These are phyloP conservation scores for Lacanobia oleracea DNA, from an alignment of 2,888 invertebrate species.

Conservation along the genomic window DNA sequence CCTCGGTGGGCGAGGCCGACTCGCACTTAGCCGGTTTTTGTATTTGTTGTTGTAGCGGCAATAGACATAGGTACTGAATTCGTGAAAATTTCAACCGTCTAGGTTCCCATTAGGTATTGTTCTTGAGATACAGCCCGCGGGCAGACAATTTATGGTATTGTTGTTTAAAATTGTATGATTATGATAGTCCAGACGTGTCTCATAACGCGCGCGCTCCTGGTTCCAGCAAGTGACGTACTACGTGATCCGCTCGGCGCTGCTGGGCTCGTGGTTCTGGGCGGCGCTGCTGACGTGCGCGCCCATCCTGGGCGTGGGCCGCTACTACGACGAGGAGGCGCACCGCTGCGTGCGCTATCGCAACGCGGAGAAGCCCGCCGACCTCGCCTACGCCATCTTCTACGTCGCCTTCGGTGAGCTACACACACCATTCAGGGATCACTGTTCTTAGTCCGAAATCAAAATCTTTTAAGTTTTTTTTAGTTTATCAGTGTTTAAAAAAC, in stretches of 20 bases:
- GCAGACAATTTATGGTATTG: too few species aligned
- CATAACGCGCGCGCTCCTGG: slow-evolving; percentile 36
- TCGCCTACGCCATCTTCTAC: slow-evolving; percentile 94
- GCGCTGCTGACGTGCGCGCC: slow-evolving; percentile 94
- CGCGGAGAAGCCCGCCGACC: slow-evolving; percentile 91
- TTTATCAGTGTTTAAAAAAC: too few species aligned
- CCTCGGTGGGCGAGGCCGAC: too few species aligned
- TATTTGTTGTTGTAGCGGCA: too few species aligned
- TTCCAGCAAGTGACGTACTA: slow-evolving; percentile 95
- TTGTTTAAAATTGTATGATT: too few species aligned
- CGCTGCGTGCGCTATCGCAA: slow-evolving; percentile 94
- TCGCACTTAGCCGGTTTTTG: too few species aligned
- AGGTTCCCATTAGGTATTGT: too few species aligned
- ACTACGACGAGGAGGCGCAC: slow-evolving; percentile 89
- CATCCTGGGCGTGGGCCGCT: slow-evolving; percentile 93
- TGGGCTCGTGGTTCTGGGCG: slow-evolving; percentile 93
- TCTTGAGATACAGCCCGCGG: too few species aligned
- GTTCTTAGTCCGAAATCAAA: not conserved
- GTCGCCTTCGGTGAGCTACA: slow-evolving; percentile 93
- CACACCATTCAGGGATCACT: not conserved
- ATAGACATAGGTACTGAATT: too few species aligned
- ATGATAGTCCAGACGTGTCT: not conserved
- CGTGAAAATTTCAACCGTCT: too few species aligned
- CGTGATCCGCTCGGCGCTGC: slow-evolving; percentile 93
- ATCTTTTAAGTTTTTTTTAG: too few species aligned